Base-by-base conservation (phyloP, 2,113 vertebrate species). In the Peromyscus leucopus region DNA sequence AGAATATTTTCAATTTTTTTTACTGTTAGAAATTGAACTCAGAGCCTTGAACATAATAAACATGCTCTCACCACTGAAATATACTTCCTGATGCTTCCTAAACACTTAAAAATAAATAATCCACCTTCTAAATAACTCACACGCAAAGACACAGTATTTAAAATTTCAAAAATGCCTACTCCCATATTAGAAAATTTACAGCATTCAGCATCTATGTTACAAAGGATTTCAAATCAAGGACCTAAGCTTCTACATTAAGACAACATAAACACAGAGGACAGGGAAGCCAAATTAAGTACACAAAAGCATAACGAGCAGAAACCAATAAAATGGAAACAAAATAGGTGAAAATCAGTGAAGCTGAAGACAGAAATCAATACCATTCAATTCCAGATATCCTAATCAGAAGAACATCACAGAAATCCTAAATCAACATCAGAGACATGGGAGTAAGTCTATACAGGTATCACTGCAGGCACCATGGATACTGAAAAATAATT, bases 101-200 rank as follows among this genome's bases (percentile, higher is more conserved):
- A 67, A 46, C 59, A 39, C 74, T 67, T 48, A 59, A 92, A 79
- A 91, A 10, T 26, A 39, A 92, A 46, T 51, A 94, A 59, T 48
- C 39, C 7, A 71, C 3, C 57, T 72, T 94, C 33, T 59, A 94
- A n/a, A 26, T 78, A 85, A 92, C 2, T 10, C n/a, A 63, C 2
- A 92, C 72, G 24, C 36, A 96, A 89, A 95, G 42, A 39, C 51
- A 36, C 57, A 76, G 24, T 84, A 55, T 88, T 95, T 93, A 65
- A 69, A 51, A 84, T 15, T 72, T 92, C 55, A 19, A 57, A 88
- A 78, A 51, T 75, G 7, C 69, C 57, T 83, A 82, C 24, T 51
- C 26, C 16, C 67, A 11, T 86, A 86, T 46, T 65, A 67, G 16
- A 33, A 75, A 17, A 76, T 88, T 88, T 75, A 5, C 39, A 86